Base-by-base conservation (phyloP, 2,797 vertebrate species). In the Oophaga sylvatica region DNA sequence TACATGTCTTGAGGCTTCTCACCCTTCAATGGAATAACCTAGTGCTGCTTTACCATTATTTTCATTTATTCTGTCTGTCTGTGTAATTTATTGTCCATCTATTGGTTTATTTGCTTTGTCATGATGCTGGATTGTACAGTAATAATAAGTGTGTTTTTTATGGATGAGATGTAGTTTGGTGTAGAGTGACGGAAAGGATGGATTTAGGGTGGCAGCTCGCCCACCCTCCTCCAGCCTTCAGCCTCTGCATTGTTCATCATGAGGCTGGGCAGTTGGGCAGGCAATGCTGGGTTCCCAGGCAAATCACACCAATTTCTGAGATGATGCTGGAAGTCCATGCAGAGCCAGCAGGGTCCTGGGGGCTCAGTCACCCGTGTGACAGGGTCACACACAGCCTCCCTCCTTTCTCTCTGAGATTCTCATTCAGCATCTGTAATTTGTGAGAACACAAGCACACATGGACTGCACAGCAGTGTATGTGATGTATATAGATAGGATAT, bases 281-380 rank as follows among this genome's bases (percentile, higher is more conserved):
- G 87, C 91, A 91, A 91, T 90, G 90, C 90, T 91, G 90, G 93
- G 95, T 97, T 97, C 95, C 95, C 96, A 95, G 94, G 94, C 93
- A 96, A 95, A 96, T 97, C 96, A 96, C 94, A 95, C 93, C 93
- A 93, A 96, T 97, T 97, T 97, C 94, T 92, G 92, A 95, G 95
- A 93, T 96, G 95, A 95, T 93, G 95, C 95, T 96, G 96, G 96
- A 96, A 96, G 95, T 93, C 95, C 91, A 93, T 95, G 93, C 94
- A 94, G 94, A 94, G 95, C 95, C 96, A 95, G 96, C 95, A 94
- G 96, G 91, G 92, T 68, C 62, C 60, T 56, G 29, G 93, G 70
- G 94, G 92, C 91, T 90, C 92, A 95, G 93, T 96, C 94, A 96
- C 93, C 91, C 93, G 91, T 92, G 29, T 92, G 94, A 92, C 10